Evolutionary conservation across 1,140 invertebrate species (phyloP).

Genomic region (Octopus sinensis): DNA sequence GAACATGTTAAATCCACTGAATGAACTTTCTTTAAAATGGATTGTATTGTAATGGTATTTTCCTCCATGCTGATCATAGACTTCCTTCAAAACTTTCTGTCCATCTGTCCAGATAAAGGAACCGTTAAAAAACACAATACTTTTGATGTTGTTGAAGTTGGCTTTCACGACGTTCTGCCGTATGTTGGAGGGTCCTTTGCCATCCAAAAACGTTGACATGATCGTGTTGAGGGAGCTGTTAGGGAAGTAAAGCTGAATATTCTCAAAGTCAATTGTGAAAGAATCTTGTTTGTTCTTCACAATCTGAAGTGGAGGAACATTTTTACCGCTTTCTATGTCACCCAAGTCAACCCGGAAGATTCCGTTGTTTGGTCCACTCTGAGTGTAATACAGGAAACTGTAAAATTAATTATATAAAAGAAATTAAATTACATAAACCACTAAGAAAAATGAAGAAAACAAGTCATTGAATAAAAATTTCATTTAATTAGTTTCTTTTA

Average conservation of each 20-base stretch:
- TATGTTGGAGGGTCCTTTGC: constrained; percentile 71
- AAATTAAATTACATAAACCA: too few relatives aligned
- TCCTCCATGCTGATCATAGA: constrained; percentile 47
- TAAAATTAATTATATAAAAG: too few relatives aligned
- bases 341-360: constrained; percentile 76
- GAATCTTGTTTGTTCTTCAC: constrained; percentile 66
- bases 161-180: constrained; percentile 67
- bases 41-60: constrained; percentile 72
- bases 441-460: too few relatives aligned
- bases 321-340: constrained; percentile 68
- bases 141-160: constrained; percentile 31
- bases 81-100: constrained; percentile 67
- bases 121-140: constrained; percentile 44
- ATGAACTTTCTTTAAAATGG: constrained; percentile 31
- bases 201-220: constrained; percentile 76
- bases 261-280: constrained; percentile 76
- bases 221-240: constrained; percentile 72
- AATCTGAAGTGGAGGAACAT: constrained; percentile 56
- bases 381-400: constrained; percentile 80
- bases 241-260: constrained; percentile 76
- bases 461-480: too few relatives aligned
- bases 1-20: constrained; percentile 38
- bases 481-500: too few relatives aligned
- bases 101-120: constrained; percentile 83
- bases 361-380: constrained; percentile 64